Percentiles rank a stretch among this genome's conserved stretches.
phyloP scores from a whole-genome alignment of 2,888 invertebrate species.

The Mayetiola destructor region DNA sequence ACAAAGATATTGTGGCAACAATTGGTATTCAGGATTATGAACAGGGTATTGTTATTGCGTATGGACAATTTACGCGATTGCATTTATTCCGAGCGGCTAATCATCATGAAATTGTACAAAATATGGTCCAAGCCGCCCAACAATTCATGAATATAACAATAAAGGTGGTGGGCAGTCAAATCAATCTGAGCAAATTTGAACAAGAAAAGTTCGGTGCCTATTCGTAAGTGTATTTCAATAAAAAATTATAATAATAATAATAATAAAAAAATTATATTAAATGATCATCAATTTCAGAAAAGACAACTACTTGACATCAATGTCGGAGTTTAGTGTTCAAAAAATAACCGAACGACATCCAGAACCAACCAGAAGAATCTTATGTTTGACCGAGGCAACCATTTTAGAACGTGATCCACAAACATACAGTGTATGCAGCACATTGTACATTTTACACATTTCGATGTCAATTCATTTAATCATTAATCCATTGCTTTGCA shows the following conservation, averaged over 20 bases:
- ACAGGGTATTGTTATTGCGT: slow-evolving; percentile 84
- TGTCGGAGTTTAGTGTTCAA: slow-evolving; percentile 91
- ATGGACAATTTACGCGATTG: slow-evolving; percentile 79
- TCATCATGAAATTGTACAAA: slow-evolving; percentile 73
- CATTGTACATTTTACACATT: neutral
- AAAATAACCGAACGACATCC: slow-evolving; percentile 73
- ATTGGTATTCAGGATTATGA: slow-evolving; percentile 68
- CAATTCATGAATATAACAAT: slow-evolving; percentile 69
- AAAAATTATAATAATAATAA: neutral
- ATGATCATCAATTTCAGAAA: slow-evolving; percentile 41
- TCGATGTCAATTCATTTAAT: neutral
- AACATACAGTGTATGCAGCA: slow-evolving; percentile 62
- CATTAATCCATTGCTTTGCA: neutral
- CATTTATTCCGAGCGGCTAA: slow-evolving; percentile 81
- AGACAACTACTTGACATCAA: slow-evolving; percentile 90
- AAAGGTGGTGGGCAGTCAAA: slow-evolving; percentile 66
- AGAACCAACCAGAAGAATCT: slow-evolving; percentile 72
- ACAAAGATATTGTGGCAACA: slow-evolving; percentile 72
- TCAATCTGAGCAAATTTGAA: slow-evolving; percentile 75
- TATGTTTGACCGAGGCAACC: slow-evolving; percentile 92
- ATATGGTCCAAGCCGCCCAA: slow-evolving; percentile 68
- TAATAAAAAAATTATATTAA: neutral
- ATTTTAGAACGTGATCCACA: slow-evolving; percentile 92
- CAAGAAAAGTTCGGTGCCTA: slow-evolving; percentile 82
- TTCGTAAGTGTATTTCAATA: slow-evolving; percentile 42